Conservation (phyloP, 2,797 vertebrate species). For the Crocidura indochinensis region DNA sequence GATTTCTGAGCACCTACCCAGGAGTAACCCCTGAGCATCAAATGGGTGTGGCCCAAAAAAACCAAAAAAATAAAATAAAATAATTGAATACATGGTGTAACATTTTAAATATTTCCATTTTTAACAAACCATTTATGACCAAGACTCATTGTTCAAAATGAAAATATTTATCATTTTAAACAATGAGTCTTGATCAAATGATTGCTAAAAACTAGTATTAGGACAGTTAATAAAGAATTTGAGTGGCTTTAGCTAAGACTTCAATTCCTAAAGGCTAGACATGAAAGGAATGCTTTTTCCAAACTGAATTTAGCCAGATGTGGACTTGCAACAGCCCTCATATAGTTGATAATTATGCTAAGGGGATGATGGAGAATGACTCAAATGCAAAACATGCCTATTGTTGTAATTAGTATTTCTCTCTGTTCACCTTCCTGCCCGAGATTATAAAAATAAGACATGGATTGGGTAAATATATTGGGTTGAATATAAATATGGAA, state of each 20-base stretch:
- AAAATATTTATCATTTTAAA: background rate
- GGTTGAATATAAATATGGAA: constrained; percentile 29
- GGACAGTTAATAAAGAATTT: background rate
- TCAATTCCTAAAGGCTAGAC: background rate
- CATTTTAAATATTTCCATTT: background rate
- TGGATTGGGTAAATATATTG: background rate
- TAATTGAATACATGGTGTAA: background rate
- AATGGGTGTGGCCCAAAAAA: too few relatives aligned
- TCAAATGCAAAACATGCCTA: constrained; percentile 12
- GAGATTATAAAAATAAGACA: constrained; percentile 32
- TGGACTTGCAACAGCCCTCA: background rate
- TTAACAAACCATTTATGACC: constrained; percentile 18
- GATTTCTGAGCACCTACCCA: too few relatives aligned
- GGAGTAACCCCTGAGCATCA: too few relatives aligned
- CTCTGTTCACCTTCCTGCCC: background rate
- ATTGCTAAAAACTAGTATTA: background rate
- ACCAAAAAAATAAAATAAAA: too few relatives aligned
- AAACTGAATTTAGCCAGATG: background rate
- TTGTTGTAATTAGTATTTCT: constrained; percentile 15
- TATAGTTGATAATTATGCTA: background rate
- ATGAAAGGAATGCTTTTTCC: background rate
- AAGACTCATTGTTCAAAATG: background rate
- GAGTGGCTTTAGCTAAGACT: background rate
- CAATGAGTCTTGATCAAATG: background rate
- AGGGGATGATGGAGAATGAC: constrained; percentile 26